Base-by-base conservation (phyloP, 2,888 invertebrate species). In the Hypercompe scribonia region DNA sequence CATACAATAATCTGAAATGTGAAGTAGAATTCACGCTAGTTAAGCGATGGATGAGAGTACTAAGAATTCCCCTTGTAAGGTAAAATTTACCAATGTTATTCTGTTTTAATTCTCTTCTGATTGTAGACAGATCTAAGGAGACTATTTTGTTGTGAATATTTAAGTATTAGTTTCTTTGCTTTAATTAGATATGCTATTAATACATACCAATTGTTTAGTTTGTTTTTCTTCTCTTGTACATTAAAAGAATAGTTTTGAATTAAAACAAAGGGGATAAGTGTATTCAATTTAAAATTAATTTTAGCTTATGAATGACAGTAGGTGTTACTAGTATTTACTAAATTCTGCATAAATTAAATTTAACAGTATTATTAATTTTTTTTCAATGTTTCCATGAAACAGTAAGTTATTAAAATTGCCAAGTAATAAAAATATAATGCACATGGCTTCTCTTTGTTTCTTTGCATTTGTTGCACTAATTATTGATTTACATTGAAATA, bases 51-150 rank as follows among this genome's bases (percentile, higher is more conserved):
- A 95, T 93, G 93, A 93, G 87, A 93, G 90, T 90, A 90, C 87
- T 91, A 94, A 92, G 90, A 93, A 89, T 90, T 94, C 94, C 90
- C 94, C 94, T 91, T 95, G 94, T 93, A 92, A 95, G 95, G 95
- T 95, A 95, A 95, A 90, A 89, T 88, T 89, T 90, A 87, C 89
- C 88, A 83, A 87, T 89, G 78, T 90, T 88, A 88, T 88, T 84
- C 87, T 90, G 86, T 85, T 82, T 31, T 83, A 76, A 73, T 79
- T 80, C 77, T 88, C 87, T 85, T 86, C 78, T 84, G 81, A 81
- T 72, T 81, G 86, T 89, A 88, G 86, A 82, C 81, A 82, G 77
- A 75, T 83, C 72, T 80, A 79, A 79, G 78, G 80, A 81, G 66
- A 80, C 70, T 85, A 84, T 82, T 80, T 80, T 81, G 71, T 81